Percentiles rank a stretch among this genome's conserved stretches.
Evolutionary conservation across 2,797 vertebrate species (phyloP).

Genomic region (Oryzias dopingdopingensis): DNA sequence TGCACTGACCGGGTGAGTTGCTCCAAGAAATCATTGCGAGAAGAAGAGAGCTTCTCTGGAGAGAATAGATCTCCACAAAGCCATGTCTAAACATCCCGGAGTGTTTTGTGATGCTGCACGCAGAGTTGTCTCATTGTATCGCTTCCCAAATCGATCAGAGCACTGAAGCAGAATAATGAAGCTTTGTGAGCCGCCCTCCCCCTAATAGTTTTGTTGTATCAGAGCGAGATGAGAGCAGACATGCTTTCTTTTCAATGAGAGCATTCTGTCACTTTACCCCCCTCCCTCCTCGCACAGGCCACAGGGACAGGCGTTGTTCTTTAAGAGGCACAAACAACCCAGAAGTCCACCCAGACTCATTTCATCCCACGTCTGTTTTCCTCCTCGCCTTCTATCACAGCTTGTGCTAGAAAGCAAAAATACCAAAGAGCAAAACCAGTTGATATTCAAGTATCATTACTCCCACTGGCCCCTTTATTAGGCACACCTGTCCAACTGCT

Average conservation of each 20-base stretch:
- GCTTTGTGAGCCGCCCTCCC: conserved; percentile 55
- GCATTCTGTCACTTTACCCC: conserved; percentile 56
- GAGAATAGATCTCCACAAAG: neutral
- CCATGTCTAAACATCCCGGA: conserved; percentile 13
- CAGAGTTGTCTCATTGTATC: conserved; percentile 63
- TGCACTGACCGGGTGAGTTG: conserved; percentile 84
- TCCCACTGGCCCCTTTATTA: too few relatives aligned
- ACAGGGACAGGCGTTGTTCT: conserved; percentile 66
- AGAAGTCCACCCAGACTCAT: conserved; percentile 53
- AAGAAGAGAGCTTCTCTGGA: conserved; percentile 2
- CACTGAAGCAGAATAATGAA: conserved; percentile 59
- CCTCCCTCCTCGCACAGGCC: conserved; percentile 28
- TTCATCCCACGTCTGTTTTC: conserved; percentile 31
- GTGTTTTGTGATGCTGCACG: conserved; percentile 32
- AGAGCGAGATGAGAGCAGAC: conserved; percentile 68
- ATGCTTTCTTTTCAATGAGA: conserved; percentile 60
- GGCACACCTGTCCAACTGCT: too few relatives aligned
- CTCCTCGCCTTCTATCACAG: conserved; percentile 26
- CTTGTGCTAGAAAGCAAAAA: conserved; percentile 57
- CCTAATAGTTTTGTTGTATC: conserved; percentile 67
- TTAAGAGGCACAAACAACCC: conserved; percentile 54
- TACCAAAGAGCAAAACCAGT: conserved; percentile 55
- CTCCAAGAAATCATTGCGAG: conserved; percentile 12
- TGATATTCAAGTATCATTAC: conserved; percentile 8
- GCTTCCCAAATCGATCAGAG: conserved; percentile 39